A percentile compares a stretch with the other conserved stretches of the same genome.
These are phyloP conservation scores for Phoenicopterus ruber DNA, from an alignment of 2,113 vertebrate species.

Conservation along the genomic window DNA sequence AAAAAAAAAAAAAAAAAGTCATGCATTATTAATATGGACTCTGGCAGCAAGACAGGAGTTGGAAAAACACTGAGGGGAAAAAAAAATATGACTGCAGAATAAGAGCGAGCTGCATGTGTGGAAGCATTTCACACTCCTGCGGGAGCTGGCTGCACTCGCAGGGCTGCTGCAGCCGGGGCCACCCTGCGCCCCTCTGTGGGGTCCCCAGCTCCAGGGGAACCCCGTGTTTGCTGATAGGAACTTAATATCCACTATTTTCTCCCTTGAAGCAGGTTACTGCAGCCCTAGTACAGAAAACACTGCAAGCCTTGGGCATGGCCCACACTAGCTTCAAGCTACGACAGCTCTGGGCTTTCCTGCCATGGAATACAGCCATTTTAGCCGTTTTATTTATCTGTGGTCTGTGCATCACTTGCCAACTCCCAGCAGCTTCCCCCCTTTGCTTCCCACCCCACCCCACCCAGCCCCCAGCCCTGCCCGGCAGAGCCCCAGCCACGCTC, in stretches of 20 bases:
- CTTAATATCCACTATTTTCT: fast-evolving
- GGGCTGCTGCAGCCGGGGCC: not conserved
- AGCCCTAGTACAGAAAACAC: not conserved
- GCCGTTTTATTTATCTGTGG: not conserved
- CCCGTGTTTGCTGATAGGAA: fast-evolving
- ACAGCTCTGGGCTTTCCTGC: not conserved
- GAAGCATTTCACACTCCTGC: not conserved
- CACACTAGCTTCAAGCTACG: fast-evolving
- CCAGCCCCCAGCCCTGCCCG: not conserved
- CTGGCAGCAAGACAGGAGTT: slow-evolving; percentile 55
- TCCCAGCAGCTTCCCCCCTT: not conserved
- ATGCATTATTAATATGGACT: slow-evolving; percentile 70
- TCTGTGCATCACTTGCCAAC: not conserved
- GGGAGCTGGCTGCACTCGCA: fast-evolving
- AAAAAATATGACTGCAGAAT: slow-evolving; percentile 27
- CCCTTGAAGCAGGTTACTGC: not conserved
- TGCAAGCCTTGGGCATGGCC: fast-evolving
- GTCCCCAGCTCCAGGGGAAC: not conserved
- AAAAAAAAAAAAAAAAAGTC: slow-evolving; percentile 35
- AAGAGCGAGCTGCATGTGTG: not conserved
- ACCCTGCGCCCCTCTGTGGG: fast-evolving
- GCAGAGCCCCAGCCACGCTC: not conserved
- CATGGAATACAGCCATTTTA: not conserved
- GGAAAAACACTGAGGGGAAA: slow-evolving; percentile 56
- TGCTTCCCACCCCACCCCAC: not conserved